These are phyloP conservation scores for Bradypodion ventrale DNA, from an alignment of 2,797 vertebrate genomes.

Conservation along the genomic window DNA sequence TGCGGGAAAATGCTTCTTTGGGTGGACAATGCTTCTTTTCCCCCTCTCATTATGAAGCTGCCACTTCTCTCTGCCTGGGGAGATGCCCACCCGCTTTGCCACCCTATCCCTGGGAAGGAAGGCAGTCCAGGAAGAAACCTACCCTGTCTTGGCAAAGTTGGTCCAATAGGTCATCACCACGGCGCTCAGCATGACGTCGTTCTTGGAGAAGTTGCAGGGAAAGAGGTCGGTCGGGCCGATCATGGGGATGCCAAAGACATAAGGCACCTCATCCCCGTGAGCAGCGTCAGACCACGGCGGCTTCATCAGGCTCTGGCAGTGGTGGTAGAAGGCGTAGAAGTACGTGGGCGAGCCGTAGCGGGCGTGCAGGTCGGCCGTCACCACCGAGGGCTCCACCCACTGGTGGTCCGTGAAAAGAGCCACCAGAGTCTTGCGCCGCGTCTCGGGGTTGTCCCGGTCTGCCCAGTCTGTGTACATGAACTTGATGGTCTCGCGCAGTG, in stretches of 20 bases:
- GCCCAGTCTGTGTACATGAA: conserved; percentile 99
- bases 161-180: conserved; percentile 99
- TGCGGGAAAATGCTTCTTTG: too few species aligned
- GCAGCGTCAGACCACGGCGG: conserved; percentile 96
- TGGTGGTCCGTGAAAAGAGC: conserved; percentile 98
- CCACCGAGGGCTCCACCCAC: conserved; percentile 97
- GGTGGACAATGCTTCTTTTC: too few species aligned
- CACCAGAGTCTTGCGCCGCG: conserved; percentile 94
- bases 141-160: conserved; percentile 99
- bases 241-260: conserved; percentile 97
- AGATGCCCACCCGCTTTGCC: neutral
- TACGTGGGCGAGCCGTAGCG: conserved; percentile 97
- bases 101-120: neutral
- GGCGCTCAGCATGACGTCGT: conserved; percentile 96
- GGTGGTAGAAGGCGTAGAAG: conserved; percentile 99
- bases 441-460: conserved; percentile 95
- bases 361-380: conserved; percentile 95
- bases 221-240: conserved; percentile 97
- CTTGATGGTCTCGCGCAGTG: conserved; percentile 96
- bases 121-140: conserved; percentile 64
- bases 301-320: conserved; percentile 99
- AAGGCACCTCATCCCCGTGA: conserved; percentile 97
- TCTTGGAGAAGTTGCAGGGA: conserved; percentile 99
- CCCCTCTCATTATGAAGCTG: too few species aligned
- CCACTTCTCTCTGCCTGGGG: too few species aligned